A percentile compares a stretch with the other conserved stretches of the same genome.
Conservation (phyloP, 2,888 invertebrate species). For the Temnothorax ravouxi region DNA sequence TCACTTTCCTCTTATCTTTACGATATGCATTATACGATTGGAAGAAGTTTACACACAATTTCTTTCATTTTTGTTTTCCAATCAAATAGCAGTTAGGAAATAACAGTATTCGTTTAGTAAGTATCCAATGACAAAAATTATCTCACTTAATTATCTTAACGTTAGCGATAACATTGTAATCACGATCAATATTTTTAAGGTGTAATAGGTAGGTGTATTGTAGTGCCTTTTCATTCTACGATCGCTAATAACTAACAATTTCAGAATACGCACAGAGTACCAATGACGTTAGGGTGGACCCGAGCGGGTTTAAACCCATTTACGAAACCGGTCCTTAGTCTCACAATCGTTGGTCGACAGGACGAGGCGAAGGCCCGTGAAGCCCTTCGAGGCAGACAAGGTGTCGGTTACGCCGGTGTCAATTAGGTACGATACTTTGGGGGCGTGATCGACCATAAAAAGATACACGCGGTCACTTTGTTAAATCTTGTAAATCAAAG, state of each 20-base stretch:
- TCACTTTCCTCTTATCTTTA: conserved; percentile 31
- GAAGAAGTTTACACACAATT: not conserved
- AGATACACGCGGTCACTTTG: conserved; percentile 72
- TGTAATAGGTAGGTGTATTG: not conserved
- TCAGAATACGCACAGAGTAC: not conserved
- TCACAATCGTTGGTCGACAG: conserved; percentile 63
- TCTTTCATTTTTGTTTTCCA: not conserved
- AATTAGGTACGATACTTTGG: conserved; percentile 70
- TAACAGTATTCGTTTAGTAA: not conserved
- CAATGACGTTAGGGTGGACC: conserved; percentile 55
- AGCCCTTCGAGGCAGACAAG: conserved; percentile 72
- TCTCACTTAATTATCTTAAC: not conserved
- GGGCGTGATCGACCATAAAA: conserved; percentile 76
- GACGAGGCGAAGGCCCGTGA: conserved; percentile 65
- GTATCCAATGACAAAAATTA: not conserved
- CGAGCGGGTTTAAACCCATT: conserved; percentile 68
- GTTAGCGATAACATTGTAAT: not conserved
- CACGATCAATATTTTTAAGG: not conserved
- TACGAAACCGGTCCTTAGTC: conserved; percentile 76
- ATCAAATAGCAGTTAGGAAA: not conserved
- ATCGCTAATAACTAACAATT: conserved; percentile 13
- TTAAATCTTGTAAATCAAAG: conserved; percentile 76
- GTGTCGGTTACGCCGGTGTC: conserved; percentile 77
- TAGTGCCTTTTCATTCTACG: not conserved
- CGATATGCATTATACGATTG: not conserved